Evolutionary conservation across 2,888 invertebrate species (phyloP), one percentile per base, ranked within the genome.

Genomic region (Meteorus cinctellus): DNA sequence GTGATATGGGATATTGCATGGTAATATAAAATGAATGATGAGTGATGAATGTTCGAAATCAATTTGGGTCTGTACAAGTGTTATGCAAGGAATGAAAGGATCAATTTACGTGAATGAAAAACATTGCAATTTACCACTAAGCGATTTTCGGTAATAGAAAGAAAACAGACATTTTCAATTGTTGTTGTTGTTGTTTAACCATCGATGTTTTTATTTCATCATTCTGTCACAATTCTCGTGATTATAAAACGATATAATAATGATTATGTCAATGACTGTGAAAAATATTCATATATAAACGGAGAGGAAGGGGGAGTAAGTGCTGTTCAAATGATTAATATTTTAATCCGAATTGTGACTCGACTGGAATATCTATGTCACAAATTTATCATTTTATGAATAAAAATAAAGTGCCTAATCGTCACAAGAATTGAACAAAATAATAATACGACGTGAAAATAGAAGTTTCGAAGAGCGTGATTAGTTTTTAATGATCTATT

Each of bases 371-470:
- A 55, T 55, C 55, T n/a, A 55, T 55, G 55, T 55, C 19, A 55
- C 19, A 55, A 55, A 55, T 70, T 6, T 34, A 70, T 36, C 19
- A 59, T 59, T 51, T 48, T 36, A 45, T 34, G 12, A 59, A 70
- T 29, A 55, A 65, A 14, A 34, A 74, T 66, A 73, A 81, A 81
- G 81, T 81, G 81, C 81, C 81, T 81, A 81, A 80, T 77, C 76
- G 76, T 78, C 80, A 74, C 77, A 51, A 80, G 29, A 74, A 76
- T 68, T 75, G 76, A 48, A 78, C 76, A 77, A 72, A 60, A 72
- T 77, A 76, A 80, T 71, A 72, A 74, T 63, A 63, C 48, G 51
- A 72, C 63, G 24, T 69, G 74, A 78, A 74, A 74, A 72, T 51
- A 74, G 55, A 77, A 63, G 76, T 77, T 72, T 74, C 74, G 69